These are phyloP conservation scores for Urosaurus nigricauda DNA, from an alignment of 2,797 vertebrate genomes.

Conservation along the genomic window DNA sequence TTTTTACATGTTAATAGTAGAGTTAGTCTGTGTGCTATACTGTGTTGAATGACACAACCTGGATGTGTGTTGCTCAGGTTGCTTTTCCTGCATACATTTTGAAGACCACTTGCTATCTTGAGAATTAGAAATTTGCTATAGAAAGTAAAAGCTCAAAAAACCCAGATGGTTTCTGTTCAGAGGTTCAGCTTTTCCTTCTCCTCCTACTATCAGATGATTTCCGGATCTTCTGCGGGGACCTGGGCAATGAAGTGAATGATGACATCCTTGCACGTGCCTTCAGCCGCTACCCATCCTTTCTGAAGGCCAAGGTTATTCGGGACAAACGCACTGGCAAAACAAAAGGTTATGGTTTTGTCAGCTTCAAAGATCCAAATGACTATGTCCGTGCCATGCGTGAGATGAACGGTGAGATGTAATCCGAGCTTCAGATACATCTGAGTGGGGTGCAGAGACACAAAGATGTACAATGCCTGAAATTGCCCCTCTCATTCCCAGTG, in stretches of 20 bases:
- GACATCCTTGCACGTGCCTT: conserved; percentile 93
- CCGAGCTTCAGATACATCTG: too few relatives aligned
- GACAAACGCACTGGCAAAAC: conserved; percentile 95
- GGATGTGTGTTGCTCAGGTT: too few relatives aligned
- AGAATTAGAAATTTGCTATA: not conserved
- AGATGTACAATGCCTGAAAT: not conserved
- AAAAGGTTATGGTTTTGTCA: conserved; percentile 94
- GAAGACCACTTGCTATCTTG: too few relatives aligned
- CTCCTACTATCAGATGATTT: conserved; percentile 85
- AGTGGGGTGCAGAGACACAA: not conserved
- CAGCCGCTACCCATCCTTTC: conserved; percentile 92
- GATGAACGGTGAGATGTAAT: conserved; percentile 88
- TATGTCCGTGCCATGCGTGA: conserved; percentile 94
- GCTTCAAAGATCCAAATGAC: conserved; percentile 95
- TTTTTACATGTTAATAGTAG: too few relatives aligned
- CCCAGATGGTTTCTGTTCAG: not conserved
- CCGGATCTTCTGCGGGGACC: conserved; percentile 93
- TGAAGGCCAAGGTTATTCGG: conserved; percentile 93
- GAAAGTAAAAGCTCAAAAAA: not conserved
- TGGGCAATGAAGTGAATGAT: conserved; percentile 94
- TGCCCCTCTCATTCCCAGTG: not conserved
- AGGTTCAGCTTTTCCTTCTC: not conserved
- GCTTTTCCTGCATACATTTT: too few relatives aligned
- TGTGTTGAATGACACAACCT: too few relatives aligned
- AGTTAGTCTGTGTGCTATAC: too few relatives aligned